phyloP scores from a whole-genome alignment of 2,113 vertebrate species.

The Colinus virginianus region DNA sequence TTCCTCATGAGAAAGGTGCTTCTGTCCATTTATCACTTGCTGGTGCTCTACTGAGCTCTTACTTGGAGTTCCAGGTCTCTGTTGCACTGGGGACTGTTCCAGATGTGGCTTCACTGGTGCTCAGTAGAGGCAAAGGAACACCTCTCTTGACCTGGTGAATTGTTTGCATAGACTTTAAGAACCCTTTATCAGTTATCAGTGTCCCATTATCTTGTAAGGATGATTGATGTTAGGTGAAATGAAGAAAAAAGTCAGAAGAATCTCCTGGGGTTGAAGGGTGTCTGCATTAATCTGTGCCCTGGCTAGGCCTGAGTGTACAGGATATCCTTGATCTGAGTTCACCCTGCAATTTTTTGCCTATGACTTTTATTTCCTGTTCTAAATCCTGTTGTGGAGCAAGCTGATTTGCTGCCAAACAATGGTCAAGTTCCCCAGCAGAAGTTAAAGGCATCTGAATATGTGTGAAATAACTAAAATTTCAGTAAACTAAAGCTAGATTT shows the following conservation, averaged over 20 bases:
- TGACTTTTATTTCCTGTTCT: constrained; percentile 23
- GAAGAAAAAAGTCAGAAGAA: not conserved
- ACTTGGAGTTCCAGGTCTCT: not conserved
- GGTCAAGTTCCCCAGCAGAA: not conserved
- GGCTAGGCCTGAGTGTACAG: not conserved
- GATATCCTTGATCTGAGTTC: not conserved
- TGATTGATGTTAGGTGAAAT: not conserved
- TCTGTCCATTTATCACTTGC: not conserved
- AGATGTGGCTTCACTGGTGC: not conserved
- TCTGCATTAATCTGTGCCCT: not conserved
- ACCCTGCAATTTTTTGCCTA: not conserved
- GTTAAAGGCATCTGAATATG: not conserved
- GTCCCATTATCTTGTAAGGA: not conserved
- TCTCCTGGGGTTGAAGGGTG: not conserved
- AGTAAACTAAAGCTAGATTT: not conserved
- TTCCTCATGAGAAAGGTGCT: not conserved
- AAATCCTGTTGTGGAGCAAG: not conserved
- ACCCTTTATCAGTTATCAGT: not conserved
- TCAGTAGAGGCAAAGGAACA: not conserved
- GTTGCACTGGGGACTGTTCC: not conserved
- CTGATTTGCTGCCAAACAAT: not conserved
- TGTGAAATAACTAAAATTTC: not conserved
- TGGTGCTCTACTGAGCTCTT: not conserved
- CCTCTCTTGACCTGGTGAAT: not conserved
- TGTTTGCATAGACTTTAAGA: not conserved